phyloP scores from a whole-genome alignment of 2,797 vertebrate genomes.

The Ateles fusciceps region DNA sequence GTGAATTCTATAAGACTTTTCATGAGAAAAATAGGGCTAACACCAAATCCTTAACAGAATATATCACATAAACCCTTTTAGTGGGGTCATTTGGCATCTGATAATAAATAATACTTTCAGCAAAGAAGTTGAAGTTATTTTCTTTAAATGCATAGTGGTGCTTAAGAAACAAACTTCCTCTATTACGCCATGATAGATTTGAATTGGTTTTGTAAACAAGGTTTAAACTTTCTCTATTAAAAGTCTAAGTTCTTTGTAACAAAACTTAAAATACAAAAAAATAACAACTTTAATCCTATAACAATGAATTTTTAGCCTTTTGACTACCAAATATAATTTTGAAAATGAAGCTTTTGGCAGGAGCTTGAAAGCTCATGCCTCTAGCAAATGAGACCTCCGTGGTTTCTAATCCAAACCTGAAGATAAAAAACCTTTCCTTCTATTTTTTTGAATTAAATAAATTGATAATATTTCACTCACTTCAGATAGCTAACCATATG shows the following conservation, averaged over 20 bases:
- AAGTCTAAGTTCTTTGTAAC: neutral
- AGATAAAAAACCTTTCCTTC: neutral
- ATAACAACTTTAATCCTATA: neutral
- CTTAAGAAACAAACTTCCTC: neutral
- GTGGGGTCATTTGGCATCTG: neutral
- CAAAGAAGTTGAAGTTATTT: neutral
- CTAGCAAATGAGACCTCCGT: neutral
- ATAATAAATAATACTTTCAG: neutral
- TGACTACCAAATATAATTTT: constrained; percentile 33
- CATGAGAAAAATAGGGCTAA: neutral
- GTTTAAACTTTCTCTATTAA: neutral
- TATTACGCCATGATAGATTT: neutral
- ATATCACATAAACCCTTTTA: neutral
- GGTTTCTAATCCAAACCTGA: constrained; percentile 2
- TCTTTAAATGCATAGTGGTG: neutral
- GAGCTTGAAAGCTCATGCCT: neutral
- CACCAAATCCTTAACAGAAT: neutral
- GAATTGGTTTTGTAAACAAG: neutral
- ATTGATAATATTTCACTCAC: neutral
- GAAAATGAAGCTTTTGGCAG: constrained; percentile 33
- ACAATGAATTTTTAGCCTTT: neutral
- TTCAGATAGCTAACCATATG: neutral
- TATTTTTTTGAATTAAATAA: constrained; percentile 23
- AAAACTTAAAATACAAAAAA: constrained; percentile 37
- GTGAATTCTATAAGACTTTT: neutral